Percentiles rank a stretch among this genome's conserved stretches.
These are phyloP conservation scores for Philhelius pedissequus DNA, from an alignment of 2,888 invertebrate species.

Conservation along the genomic window DNA sequence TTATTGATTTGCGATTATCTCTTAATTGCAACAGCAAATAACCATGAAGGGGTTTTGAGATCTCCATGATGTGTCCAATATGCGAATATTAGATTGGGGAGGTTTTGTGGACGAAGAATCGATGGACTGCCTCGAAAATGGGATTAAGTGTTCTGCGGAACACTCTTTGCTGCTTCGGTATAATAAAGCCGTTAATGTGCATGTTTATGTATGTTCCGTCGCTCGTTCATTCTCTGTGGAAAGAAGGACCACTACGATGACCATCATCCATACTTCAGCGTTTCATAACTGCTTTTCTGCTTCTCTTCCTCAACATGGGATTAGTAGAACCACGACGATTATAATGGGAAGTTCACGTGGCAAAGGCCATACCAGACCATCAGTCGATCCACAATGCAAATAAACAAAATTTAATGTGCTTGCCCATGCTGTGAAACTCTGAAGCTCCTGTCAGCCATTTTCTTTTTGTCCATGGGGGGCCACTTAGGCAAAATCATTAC, in stretches of 20 bases:
- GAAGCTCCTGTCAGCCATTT: background rate
- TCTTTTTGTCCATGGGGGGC: background rate
- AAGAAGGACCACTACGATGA: background rate
- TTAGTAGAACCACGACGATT: conserved; percentile 44
- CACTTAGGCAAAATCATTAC: conserved; percentile 41
- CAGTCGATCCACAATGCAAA: background rate
- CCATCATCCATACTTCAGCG: conserved; percentile 22
- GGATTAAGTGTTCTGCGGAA: conserved; percentile 48
- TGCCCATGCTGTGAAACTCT: background rate
- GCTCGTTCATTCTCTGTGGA: background rate
- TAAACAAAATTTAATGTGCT: background rate
- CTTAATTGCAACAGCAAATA: conserved; percentile 56
- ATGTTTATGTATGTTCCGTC: background rate
- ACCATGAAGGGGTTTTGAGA: conserved; percentile 16
- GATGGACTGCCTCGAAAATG: conserved; percentile 57
- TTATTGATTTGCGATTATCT: conserved; percentile 63
- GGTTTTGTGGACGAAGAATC: background rate
- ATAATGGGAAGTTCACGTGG: conserved; percentile 36
- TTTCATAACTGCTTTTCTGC: conserved; percentile 55
- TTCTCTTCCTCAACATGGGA: conserved; percentile 16
- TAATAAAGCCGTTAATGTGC: conserved; percentile 7
- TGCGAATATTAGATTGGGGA: background rate
- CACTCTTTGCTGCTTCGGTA: conserved; percentile 11
- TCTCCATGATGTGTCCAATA: conserved; percentile 17
- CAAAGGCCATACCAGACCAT: background rate